Conservation (phyloP, 2,888 invertebrate genomes). For the Dryocosmus kuriphilus region DNA sequence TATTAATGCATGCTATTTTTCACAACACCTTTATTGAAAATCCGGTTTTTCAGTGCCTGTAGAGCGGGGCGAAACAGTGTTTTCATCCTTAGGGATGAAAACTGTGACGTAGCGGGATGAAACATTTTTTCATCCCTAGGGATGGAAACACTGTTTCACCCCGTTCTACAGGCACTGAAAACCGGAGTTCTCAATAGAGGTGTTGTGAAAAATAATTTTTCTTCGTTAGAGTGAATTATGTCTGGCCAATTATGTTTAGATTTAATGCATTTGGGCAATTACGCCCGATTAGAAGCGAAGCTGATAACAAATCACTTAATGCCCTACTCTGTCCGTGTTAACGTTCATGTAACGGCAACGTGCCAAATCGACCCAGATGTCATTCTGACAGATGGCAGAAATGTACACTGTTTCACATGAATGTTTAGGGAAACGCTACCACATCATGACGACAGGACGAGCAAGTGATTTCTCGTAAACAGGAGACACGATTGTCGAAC, state of each 20-base stretch:
- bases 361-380: slow-evolving; percentile 38
- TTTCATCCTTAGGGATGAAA: too few relatives aligned
- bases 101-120: too few relatives aligned
- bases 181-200: too few relatives aligned
- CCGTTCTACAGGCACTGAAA: too few relatives aligned
- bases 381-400: slow-evolving; percentile 40
- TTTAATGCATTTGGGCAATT: slow-evolving; percentile 37
- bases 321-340: slow-evolving; percentile 37
- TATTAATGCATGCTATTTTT: too few relatives aligned
- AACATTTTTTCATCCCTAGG: too few relatives aligned
- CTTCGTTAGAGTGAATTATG: slow-evolving; percentile 33
- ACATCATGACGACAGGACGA: slow-evolving; percentile 34
- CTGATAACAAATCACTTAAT: slow-evolving; percentile 40
- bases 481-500: slow-evolving; percentile 23
- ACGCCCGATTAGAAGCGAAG: slow-evolving; percentile 32
- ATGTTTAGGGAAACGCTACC: slow-evolving; percentile 38
- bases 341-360: slow-evolving; percentile 37
- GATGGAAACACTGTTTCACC: too few relatives aligned
- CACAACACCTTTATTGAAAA: too few relatives aligned
- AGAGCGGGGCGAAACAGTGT: too few relatives aligned
- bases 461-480: slow-evolving; percentile 34
- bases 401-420: slow-evolving; percentile 36
- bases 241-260: slow-evolving; percentile 23
- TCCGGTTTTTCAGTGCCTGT: too few relatives aligned
- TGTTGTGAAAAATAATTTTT: slow-evolving; percentile 20